Evolutionary conservation across 2,113 vertebrate genomes (phyloP).

Genomic region (Emberiza fucata): DNA sequence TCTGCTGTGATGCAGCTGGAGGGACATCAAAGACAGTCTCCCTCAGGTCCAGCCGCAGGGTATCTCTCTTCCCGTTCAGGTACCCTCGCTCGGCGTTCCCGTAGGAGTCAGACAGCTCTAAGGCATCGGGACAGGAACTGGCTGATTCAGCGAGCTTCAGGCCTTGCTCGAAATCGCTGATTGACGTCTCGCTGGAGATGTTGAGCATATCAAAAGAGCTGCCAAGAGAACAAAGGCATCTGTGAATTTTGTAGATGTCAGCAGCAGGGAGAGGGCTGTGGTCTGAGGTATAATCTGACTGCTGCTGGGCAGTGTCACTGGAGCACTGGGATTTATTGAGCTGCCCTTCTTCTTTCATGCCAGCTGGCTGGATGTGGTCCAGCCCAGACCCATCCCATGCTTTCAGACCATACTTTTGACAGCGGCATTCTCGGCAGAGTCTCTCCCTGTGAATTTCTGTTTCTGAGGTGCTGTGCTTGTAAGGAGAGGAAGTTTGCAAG

Average conservation of each 20-base stretch:
- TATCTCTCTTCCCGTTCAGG: constrained; percentile 90
- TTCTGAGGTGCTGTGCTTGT: constrained; percentile 77
- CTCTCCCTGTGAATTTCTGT: constrained; percentile 44
- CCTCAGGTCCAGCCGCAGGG: constrained; percentile 87
- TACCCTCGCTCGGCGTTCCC: constrained; percentile 74
- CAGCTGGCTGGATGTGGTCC: not conserved
- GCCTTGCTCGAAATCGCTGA: constrained; percentile 82
- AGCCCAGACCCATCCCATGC: constrained; percentile 45
- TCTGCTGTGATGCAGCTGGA: constrained; percentile 70
- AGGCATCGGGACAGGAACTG: constrained; percentile 70
- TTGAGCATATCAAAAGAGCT: constrained; percentile 89
- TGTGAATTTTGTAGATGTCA: constrained; percentile 69
- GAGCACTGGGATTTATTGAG: constrained; percentile 50
- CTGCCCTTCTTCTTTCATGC: constrained; percentile 35
- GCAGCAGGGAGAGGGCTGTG: constrained; percentile 55
- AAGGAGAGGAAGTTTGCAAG: constrained; percentile 93
- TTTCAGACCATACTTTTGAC: constrained; percentile 30
- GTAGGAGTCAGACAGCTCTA: constrained; percentile 65
- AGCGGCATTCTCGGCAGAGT: constrained; percentile 48
- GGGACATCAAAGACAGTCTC: constrained; percentile 85
- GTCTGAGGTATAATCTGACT: constrained; percentile 63
- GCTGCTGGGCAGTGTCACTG: constrained; percentile 53
- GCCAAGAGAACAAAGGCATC: constrained; percentile 78
- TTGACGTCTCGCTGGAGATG: constrained; percentile 87
- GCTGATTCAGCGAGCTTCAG: constrained; percentile 70